Conservation (phyloP, 2,113 vertebrate species). For the Clarias magur region DNA sequence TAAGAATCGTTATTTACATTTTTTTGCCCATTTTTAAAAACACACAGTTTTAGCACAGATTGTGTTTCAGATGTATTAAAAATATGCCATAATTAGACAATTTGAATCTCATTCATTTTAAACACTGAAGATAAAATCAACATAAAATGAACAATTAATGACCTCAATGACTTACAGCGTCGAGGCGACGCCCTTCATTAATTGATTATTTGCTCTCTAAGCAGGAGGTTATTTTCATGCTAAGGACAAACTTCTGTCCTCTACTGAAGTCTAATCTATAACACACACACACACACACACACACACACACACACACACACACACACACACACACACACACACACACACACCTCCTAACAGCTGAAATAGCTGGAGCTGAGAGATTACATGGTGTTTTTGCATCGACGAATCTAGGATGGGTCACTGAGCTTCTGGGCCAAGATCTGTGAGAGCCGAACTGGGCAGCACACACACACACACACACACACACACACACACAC, state of each 20-base stretch:
- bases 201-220: neutral
- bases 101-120: neutral
- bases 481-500: slow-evolving; percentile 34
- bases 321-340: slow-evolving; percentile 20
- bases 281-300: slow-evolving; percentile 25
- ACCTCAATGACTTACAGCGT: neutral
- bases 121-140: neutral
- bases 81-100: neutral
- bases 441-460: slow-evolving; percentile 1
- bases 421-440: slow-evolving; percentile 23
- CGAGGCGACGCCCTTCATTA: neutral
- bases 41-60: no score
- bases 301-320: slow-evolving; percentile 31
- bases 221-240: slow-evolving; percentile 7
- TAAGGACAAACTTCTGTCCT: slow-evolving; percentile 4
- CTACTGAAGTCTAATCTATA: slow-evolving; percentile 9
- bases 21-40: neutral
- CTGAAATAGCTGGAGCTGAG: neutral
- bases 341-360: neutral
- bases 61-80: neutral
- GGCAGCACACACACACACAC: slow-evolving; percentile 7
- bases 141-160: neutral
- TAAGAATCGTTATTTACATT: no score
- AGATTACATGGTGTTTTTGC: slow-evolving; percentile 26
- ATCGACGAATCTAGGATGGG: slow-evolving; percentile 11